Evolutionary conservation across 2,113 vertebrate genomes (phyloP).

Genomic region (Argyrosomus japonicus): DNA sequence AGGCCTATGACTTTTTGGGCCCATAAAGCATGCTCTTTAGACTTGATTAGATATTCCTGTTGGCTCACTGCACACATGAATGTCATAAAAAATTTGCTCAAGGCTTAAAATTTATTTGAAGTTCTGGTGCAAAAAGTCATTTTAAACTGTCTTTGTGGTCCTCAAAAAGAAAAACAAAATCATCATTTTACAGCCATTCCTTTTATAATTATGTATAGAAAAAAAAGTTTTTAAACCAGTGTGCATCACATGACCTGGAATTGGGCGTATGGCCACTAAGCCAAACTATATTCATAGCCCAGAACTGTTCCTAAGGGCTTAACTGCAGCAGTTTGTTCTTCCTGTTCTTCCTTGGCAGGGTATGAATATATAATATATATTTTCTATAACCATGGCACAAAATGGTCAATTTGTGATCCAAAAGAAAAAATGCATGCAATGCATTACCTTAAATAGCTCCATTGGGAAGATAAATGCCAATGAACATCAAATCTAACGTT

Average conservation of each 20-base stretch:
- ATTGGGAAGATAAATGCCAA: background rate
- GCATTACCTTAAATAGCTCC: background rate
- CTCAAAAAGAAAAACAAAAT: background rate
- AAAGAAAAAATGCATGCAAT: background rate
- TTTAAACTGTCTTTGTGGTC: background rate
- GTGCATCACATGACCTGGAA: background rate
- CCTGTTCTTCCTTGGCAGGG: background rate
- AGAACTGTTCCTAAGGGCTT: background rate
- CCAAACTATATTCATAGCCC: background rate
- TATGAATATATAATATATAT: too few species aligned
- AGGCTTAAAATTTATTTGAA: too few species aligned
- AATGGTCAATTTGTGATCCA: too few species aligned
- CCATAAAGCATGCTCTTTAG: background rate
- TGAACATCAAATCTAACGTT: background rate
- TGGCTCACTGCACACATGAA: background rate
- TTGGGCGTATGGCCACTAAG: background rate
- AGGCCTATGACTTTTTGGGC: background rate
- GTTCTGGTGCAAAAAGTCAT: background rate
- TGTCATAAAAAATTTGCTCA: background rate
- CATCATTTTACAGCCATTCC: background rate
- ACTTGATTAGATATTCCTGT: background rate
- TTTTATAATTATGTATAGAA: background rate
- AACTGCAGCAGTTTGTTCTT: background rate
- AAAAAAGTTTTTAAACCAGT: background rate
- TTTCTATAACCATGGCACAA: too few species aligned